Base-by-base conservation (phyloP, 2,113 vertebrate genomes). In the Grallaria varia region DNA sequence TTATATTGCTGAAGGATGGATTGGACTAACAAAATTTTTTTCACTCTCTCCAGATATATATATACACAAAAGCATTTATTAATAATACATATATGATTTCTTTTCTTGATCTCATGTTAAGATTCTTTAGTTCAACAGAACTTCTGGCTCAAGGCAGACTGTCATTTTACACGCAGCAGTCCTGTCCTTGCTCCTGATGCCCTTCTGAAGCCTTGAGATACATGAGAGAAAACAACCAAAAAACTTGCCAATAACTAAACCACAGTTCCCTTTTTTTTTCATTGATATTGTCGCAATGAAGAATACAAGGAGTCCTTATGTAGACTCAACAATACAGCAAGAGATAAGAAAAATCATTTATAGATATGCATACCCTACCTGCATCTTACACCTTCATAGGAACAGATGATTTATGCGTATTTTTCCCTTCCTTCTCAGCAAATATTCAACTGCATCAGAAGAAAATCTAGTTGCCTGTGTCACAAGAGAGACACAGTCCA, bases 161-260 rank as follows among this genome's bases (percentile, higher is more conserved):
- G 52, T 63, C 9, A 45, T 67, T 62, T 79, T 45, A 44, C 7
- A 58, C 5, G 1, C 25, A 62, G 42, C 67, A 78, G 14, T 6
- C 17, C 17, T 2, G 0, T 42, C 18, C 6, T 53, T 1, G 4
- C 4, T 56, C 12, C 59, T 66, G 25, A 33, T 1, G 0, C 19
- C 10, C 7, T 62, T 62, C 42, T 24, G 19, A 49, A 5, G 5
- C 10, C 9, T 63, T 83, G 24, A 89, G 30, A 39, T 40, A 23
- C 6, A 17, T 3, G 4, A 71, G 22, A 55, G 27, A 28, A 52
- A 81, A 86, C 35, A 49, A 16, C 2, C 3, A 33, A 33, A 78
- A 76, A 33, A 15, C 0, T 7, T 73, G 12, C 4, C 15, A 22
- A 31, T 37, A 63, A 35, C 4, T 5, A 55, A 63, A 35, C 4